Evolutionary conservation across 2,113 vertebrate genomes (phyloP).

Genomic region (Protomyctophum bolini): DNA sequence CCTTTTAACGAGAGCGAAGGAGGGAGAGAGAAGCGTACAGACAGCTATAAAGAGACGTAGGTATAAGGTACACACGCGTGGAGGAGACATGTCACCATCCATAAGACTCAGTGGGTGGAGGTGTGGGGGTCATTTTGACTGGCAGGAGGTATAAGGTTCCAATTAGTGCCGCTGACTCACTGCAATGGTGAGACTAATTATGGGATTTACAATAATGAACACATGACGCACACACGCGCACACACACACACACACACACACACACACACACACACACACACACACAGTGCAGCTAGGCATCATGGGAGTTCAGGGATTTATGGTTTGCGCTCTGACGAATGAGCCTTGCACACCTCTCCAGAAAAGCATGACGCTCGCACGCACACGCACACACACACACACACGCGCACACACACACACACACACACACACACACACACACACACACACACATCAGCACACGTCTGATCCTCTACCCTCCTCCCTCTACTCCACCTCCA

Average conservation of each 20-base stretch:
- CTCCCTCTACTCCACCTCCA: neutral
- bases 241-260: slow-evolving; percentile 6
- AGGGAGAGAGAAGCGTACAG: neutral
- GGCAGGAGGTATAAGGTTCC: slow-evolving; percentile 49
- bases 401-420: neutral
- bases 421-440: neutral
- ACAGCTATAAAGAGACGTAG: neutral
- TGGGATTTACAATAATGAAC: slow-evolving; percentile 61
- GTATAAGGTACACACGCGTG: neutral
- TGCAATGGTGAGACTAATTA: slow-evolving; percentile 59
- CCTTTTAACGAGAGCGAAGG: neutral
- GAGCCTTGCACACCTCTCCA: no score
- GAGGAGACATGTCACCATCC: no score
- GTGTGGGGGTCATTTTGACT: slow-evolving; percentile 38
- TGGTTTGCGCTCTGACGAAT: neutral
- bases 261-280: neutral
- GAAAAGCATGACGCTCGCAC: neutral
- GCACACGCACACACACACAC: neutral
- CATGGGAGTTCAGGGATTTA: no score
- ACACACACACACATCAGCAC: neutral
- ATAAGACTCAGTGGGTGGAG: neutral
- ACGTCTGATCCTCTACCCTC: slow-evolving; percentile 14
- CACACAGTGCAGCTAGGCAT: neutral
- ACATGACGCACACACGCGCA: slow-evolving; percentile 19
- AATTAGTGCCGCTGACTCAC: slow-evolving; percentile 54